phyloP scores from a whole-genome alignment of 2,113 vertebrate genomes.

The Corythoichthys haematopterus region DNA sequence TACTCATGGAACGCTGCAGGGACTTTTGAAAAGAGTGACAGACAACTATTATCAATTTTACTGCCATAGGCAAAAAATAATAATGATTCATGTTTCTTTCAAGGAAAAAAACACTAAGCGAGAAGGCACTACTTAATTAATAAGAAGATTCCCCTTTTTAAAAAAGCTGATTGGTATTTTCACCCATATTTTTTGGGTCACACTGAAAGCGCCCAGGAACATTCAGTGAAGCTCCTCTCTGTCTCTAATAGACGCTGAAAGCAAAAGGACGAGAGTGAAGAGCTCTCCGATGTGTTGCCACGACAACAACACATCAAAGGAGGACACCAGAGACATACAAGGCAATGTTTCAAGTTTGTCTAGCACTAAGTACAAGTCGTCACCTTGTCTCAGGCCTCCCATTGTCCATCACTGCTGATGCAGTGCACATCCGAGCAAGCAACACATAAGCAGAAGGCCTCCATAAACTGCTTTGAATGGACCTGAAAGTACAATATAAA shows the following conservation, averaged over 20 bases:
- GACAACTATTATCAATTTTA: constrained; percentile 73
- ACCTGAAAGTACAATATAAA: constrained; percentile 48
- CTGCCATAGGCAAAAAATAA: constrained; percentile 71
- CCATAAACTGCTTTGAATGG: constrained; percentile 47
- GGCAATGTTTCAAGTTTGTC: constrained; percentile 30
- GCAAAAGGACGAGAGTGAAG: constrained; percentile 61
- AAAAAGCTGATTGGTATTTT: constrained; percentile 83
- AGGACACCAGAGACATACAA: constrained; percentile 29
- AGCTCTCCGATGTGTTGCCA: constrained; percentile 45
- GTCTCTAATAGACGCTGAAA: constrained; percentile 53
- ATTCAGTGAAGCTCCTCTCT: constrained; percentile 36
- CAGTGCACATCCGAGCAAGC: constrained; percentile 71
- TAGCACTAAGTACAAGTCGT: constrained; percentile 67
- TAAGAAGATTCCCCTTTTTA: constrained; percentile 87
- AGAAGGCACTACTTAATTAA: constrained; percentile 72
- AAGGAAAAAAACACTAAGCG: constrained; percentile 51
- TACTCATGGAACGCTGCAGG: constrained; percentile 88
- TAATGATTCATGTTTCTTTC: constrained; percentile 42
- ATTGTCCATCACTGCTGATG: constrained; percentile 63
- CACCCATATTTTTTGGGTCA: constrained; percentile 98
- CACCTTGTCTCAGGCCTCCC: constrained; percentile 82
- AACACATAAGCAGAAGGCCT: constrained; percentile 77
- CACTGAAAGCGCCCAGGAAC: constrained; percentile 56
- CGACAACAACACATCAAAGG: constrained; percentile 34
- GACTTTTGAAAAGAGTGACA: constrained; percentile 81